These are phyloP conservation scores for Gnatocerus cornutus DNA, from an alignment of 2,888 invertebrate species.

Conservation along the genomic window DNA sequence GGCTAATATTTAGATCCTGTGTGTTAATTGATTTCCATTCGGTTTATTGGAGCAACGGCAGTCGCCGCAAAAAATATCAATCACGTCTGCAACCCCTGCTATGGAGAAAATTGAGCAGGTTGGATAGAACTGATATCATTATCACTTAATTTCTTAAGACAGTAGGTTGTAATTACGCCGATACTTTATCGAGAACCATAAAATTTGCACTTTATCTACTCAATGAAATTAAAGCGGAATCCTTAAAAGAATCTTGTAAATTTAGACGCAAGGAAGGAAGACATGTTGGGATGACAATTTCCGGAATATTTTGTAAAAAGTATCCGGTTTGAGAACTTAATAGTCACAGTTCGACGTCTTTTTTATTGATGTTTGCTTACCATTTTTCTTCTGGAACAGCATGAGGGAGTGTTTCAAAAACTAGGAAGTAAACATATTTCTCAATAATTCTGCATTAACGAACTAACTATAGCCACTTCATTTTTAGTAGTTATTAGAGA, in stretches of 20 bases:
- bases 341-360: slow-evolving; percentile 1
- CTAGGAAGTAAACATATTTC: too few species aligned
- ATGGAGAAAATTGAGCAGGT: too few species aligned
- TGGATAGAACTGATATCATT: not conserved
- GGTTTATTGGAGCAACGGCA: not conserved
- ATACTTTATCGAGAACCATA: slow-evolving; percentile 2
- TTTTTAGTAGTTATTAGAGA: too few species aligned
- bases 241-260: too few species aligned
- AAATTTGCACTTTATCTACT: slow-evolving; percentile 14
- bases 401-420: too few species aligned
- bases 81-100: too few species aligned
- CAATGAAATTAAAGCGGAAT: not conserved
- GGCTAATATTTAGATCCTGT: slow-evolving; percentile 9
- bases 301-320: slow-evolving; percentile 1
- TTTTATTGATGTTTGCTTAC: not conserved
- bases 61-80: too few species aligned
- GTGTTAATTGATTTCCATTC: slow-evolving; percentile 7
- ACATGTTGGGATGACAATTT: slow-evolving; percentile 4
- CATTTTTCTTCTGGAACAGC: not conserved
- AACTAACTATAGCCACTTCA: too few species aligned
- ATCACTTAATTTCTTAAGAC: slow-evolving; percentile 5
- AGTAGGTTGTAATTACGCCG: slow-evolving; percentile 4
- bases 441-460: too few species aligned
- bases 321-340: not conserved
- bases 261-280: not conserved